Evolutionary conservation across 1,140 invertebrate genomes (phyloP), one percentile per base, ranked within the genome.

Genomic region (Lordiphosa collinella): DNA sequence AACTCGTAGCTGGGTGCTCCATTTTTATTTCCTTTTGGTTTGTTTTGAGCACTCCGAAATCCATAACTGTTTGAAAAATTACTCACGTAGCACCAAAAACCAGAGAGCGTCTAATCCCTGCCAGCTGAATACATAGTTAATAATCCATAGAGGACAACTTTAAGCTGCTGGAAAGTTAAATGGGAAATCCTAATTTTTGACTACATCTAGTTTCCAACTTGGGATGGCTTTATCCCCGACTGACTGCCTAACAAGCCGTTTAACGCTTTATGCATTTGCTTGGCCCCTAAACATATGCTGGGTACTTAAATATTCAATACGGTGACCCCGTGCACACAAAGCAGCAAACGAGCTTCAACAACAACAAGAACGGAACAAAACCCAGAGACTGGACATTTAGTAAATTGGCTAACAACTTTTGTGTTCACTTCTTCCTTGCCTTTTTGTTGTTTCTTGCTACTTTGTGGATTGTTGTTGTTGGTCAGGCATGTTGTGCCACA

Each of bases 331-430:
- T n/a, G n/a, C n/a, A 79, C 69, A 79, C 75, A 79, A 72, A 79
- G 60, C 68, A 69, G 75, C 65, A 80, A 80, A 80, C 74, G 65
- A 80, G 75, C 69, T 63, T 35, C 18, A 35, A 36, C 55, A 40
- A 4, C 37, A 41, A 41, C 18, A 41, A 25, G 14, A 41, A 41
- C 38, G 69, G 47, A 69, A 52, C 52, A 52, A 54, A 52, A 59
- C 56, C 57, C 51, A 71, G 46, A n/a, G n/a, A 68, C 60, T 70
- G 75, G 65, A 70, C 75, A 79, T 80, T 80, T 80, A 80, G 35
- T 74, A 80, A 80, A 80, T 80, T 80, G 75, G 75, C 75, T 71
- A 80, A 80, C 74, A 79, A 79, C 68, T 79, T 79, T 79, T 79
- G 63, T 58, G 34, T 18, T 9, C 29, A 36, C 13, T 43, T 60